Evolutionary conservation across 2,797 vertebrate genomes (phyloP).

Genomic region (Chiloscyllium punctatum): DNA sequence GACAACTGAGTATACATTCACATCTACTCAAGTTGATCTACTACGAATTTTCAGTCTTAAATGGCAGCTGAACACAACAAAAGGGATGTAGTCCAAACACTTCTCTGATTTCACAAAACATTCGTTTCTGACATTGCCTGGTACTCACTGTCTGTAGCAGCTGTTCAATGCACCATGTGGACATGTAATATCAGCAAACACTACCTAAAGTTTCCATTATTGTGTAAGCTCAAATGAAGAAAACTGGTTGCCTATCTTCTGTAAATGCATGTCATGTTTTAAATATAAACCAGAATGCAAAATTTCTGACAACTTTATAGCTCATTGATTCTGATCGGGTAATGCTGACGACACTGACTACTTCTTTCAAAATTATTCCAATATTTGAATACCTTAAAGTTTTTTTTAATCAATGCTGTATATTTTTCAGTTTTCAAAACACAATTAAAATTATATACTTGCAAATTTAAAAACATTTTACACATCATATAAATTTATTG

Average conservation of each 20-base stretch:
- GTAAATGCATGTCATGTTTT: background rate
- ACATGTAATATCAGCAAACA: background rate
- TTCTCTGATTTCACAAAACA: slow-evolving; percentile 40
- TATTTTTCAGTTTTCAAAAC: background rate
- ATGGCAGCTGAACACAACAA: background rate
- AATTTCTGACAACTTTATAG: background rate
- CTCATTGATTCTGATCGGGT: background rate
- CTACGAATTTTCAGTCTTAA: slow-evolving; percentile 23
- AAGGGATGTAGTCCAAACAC: slow-evolving; percentile 23
- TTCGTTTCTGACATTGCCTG: slow-evolving; percentile 40
- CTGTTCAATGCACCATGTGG: slow-evolving; percentile 51
- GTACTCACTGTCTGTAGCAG: slow-evolving; percentile 54
- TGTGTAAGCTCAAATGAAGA: background rate
- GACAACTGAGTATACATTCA: background rate
- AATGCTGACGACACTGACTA: background rate
- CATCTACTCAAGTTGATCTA: slow-evolving; percentile 41
- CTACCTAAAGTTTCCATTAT: background rate
- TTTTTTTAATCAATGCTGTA: background rate
- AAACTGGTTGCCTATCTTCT: background rate
- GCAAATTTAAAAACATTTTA: background rate
- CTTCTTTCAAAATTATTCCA: background rate
- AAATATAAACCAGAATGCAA: background rate
- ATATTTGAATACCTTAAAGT: background rate
- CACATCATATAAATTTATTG: background rate
- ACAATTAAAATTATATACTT: background rate